Base-by-base conservation (phyloP, 2,113 vertebrate genomes). In the Gulo gulo region DNA sequence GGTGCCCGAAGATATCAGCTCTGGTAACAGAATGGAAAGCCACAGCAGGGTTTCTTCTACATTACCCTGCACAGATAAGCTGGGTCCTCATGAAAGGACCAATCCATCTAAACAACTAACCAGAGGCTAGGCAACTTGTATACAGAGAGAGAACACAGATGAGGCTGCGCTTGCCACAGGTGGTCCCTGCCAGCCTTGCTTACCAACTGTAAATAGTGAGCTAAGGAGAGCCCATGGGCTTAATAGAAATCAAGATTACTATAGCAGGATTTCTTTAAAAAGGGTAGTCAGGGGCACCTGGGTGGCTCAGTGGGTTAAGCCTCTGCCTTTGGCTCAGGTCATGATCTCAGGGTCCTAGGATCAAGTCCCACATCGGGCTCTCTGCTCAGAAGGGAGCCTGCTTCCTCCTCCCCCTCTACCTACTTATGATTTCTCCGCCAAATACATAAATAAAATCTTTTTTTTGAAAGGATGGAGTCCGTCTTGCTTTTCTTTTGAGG, bases 401-500 rank as follows among this genome's bases (percentile, higher is more conserved):
- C 16, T 18, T 55, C 16, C 16, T 11, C 11, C 11, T 47, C 47
- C 47, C 16, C 16, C 52, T 18, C 52, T 18, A 1, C 52, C 52
- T 18, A 55, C 52, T 55, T 55, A 6, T 18, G 16, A 55, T 55
- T 18, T 55, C 52, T 55, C 52, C 3, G 1, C 16, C 52, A 55
- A 55, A 55, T 55, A 55, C 16, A 52, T 52, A 52, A 55, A 55
- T 55, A 55, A 55, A 18, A 55, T 55, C 52, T 55, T 63, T 50
- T 50, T 50, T 50, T 50, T 13, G 0, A 13, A 50, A 50, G n/a
- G 18, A 14, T 13, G 55, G 55, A 57, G 20, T n/a, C 52, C 26
- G 82, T 59, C 26, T 90, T 42, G 13, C 50, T 92, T 93, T 89
- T 45, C 39, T 82, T 52, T 31, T 86, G 42, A 81, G 31, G 45